These are phyloP conservation scores for Caloenas nicobarica DNA, from an alignment of 2,113 vertebrate species.

Conservation along the genomic window DNA sequence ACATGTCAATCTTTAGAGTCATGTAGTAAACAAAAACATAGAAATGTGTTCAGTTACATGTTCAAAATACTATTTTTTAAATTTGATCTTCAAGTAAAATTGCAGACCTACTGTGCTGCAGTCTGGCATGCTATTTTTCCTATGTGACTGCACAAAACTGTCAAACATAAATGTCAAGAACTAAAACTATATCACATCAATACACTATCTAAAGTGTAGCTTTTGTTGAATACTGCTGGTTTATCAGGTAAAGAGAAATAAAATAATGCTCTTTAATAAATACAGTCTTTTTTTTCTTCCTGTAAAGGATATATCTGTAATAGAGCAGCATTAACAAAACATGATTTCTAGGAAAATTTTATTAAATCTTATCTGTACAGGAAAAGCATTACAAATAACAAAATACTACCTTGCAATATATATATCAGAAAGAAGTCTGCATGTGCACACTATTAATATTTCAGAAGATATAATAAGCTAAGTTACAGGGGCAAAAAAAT, in stretches of 20 bases:
- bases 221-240: neutral
- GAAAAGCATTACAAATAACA: neutral
- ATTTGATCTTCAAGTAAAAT: neutral
- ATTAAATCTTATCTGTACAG: neutral
- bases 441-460: neutral
- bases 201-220: neutral
- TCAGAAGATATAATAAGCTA: neutral
- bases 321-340: neutral
- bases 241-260: neutral
- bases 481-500: neutral
- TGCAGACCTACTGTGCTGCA: neutral
- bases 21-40: slow-evolving; percentile 25
- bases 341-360: neutral
- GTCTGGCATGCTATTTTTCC: neutral
- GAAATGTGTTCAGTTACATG: neutral
- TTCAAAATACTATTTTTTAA: neutral
- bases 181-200: neutral
- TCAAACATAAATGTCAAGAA: neutral
- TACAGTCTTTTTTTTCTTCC: neutral
- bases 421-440: neutral
- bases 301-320: neutral
- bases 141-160: neutral
- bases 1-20: neutral
- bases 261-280: neutral
- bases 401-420: neutral